phyloP scores from a whole-genome alignment of 2,113 vertebrate genomes.

The Cephalophus harveyi region DNA sequence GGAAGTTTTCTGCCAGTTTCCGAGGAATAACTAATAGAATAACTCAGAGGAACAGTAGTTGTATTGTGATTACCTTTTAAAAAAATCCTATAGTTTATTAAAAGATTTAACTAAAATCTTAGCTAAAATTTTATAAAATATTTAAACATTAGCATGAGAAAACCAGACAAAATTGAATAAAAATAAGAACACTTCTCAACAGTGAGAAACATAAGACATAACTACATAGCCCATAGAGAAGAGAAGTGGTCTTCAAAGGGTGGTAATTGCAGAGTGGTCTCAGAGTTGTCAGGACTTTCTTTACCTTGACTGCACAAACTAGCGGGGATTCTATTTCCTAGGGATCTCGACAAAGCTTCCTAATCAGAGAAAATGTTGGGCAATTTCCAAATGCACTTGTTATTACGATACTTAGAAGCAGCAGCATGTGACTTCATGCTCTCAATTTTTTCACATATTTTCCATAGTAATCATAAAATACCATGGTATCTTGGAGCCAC shows the following conservation, averaged over 20 bases:
- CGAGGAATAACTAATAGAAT: not conserved
- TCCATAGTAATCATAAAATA: not conserved
- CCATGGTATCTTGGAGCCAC: not conserved
- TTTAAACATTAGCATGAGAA: not conserved
- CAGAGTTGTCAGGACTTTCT: not conserved
- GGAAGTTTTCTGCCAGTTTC: not conserved
- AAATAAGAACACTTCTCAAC: not conserved
- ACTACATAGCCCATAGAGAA: not conserved
- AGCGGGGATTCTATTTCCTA: not conserved
- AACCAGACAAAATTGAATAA: not conserved
- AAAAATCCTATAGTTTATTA: not conserved
- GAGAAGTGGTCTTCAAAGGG: not conserved
- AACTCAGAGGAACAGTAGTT: not conserved
- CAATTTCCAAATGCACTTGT: not conserved
- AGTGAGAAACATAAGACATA: not conserved
- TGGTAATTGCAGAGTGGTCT: not conserved
- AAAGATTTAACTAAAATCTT: not conserved
- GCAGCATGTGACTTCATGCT: not conserved
- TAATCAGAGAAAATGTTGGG: conserved; percentile 12
- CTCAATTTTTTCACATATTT: not conserved
- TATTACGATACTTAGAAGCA: not conserved
- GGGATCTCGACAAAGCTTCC: conserved; percentile 25
- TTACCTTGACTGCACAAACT: not conserved
- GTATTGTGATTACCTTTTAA: not conserved
- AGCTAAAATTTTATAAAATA: not conserved